Base-by-base conservation (phyloP, 2,888 invertebrate genomes). In the Ophion slaviceki region DNA sequence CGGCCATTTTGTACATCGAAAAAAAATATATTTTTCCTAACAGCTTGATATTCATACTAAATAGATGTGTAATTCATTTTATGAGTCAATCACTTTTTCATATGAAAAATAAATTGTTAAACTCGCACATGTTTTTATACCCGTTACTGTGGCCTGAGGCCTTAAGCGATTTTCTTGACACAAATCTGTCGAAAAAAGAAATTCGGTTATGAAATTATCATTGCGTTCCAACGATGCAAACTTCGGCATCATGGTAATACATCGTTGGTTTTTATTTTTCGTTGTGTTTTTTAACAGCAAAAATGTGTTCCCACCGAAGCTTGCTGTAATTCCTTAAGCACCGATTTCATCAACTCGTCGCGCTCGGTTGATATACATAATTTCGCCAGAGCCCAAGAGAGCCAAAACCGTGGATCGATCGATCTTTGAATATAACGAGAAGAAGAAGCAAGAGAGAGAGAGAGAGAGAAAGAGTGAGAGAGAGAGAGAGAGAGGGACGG, bases 371-470 rank as follows among this genome's bases (percentile, higher is more conserved):
- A 17, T 75, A 24, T 32, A 75, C 28, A 53, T n/a, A 75, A 24
- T 75, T 24, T 53, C 14, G 64, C 47, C 28, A 72, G 36, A 66
- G 59, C 24, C 57, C 66, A 45, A 40, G 57, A 72, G 57, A 72
- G 28, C 59, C 72, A 57, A 24, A 80, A 64, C 40, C 59, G n/a
- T 59, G 76, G 61, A 72, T 80, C 72, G 80, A 80, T 80, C 80
- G 80, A 80, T 80, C 57, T 64, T 40, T 36, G 57, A 77, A 67
- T 24, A 59, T 68, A 67, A 59, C 67, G 40, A 67, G 45, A 77
- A 40, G 59, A 47, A 45, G 24, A 57, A 24, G 59, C 32, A 32
- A 61, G 59, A 70, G 66, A 75, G 76, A 80, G 61, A 57, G 68
- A 67, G 28, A 57, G 75, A 24, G 64, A 53, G 24, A 20, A 53